phyloP scores from a whole-genome alignment of 1,140 invertebrate genomes.

The Eumeta japonica region DNA sequence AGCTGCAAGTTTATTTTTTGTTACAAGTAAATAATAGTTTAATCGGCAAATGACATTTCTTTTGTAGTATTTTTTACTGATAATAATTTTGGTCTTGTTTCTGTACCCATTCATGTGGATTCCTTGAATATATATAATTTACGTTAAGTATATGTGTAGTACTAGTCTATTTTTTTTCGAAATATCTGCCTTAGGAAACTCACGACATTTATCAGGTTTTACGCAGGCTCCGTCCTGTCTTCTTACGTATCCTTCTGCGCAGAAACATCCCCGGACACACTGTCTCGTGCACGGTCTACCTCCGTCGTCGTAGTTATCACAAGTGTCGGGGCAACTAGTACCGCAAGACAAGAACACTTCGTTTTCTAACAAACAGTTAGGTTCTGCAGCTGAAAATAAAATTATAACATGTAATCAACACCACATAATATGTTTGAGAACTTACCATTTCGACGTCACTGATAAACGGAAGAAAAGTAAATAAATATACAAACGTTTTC shows the following conservation, averaged over 20 bases:
- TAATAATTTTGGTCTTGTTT: no score
- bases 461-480: no score
- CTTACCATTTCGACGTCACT: no score
- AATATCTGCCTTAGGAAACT: neutral
- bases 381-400: neutral
- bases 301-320: neutral
- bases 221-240: constrained; percentile 5
- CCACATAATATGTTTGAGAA: no score
- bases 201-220: constrained; percentile 6
- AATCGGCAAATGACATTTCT: no score
- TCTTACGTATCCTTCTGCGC: constrained; percentile 8
- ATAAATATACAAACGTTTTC: no score
- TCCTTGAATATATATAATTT: no score
- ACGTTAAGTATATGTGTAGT: neutral
- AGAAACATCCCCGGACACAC: constrained; percentile 7
- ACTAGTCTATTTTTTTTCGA: neutral
- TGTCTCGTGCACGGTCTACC: neutral
- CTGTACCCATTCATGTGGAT: no score
- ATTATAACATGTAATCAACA: neutral
- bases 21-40: no score
- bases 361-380: constrained; percentile 1
- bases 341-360: constrained; percentile 7
- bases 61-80: no score
- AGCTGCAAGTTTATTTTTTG: no score
- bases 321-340: constrained; percentile 5